phyloP scores from a whole-genome alignment of 2,797 vertebrate species.

The Fratercula arctica region DNA sequence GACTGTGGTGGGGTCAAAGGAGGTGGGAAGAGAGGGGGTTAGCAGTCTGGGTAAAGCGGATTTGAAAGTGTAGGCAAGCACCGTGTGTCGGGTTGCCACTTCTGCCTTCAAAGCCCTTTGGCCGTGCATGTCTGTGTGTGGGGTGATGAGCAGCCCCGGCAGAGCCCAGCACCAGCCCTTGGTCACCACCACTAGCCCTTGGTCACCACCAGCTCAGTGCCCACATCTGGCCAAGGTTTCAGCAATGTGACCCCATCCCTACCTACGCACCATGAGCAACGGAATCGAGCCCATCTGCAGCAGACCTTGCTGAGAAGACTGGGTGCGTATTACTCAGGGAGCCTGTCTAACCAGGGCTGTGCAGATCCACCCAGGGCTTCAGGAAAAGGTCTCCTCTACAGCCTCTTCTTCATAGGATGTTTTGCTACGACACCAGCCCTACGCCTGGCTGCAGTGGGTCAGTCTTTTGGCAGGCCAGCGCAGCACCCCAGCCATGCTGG shows the following conservation, averaged over 20 bases:
- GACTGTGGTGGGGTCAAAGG: not conserved
- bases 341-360: not conserved
- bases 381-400: not conserved
- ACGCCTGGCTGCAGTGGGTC: accelerated
- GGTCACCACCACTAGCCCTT: not conserved
- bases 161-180: not conserved
- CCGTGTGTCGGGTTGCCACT: accelerated
- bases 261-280: accelerated
- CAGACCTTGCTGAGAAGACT: not conserved
- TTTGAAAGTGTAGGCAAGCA: accelerated
- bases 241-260: not conserved
- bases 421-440: not conserved
- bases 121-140: accelerated
- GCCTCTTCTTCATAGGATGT: not conserved
- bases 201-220: not conserved
- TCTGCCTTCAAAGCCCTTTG: not conserved
- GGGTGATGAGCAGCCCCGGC: not conserved
- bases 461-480: not conserved
- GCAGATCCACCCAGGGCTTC: not conserved
- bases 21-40: not conserved
- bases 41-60: not conserved
- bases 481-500: accelerated
- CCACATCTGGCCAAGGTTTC: not conserved
- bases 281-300: accelerated
- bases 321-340: not conserved